Percentiles rank a stretch among this genome's conserved stretches.
These are phyloP conservation scores for Temnopleurus reevesii DNA, from an alignment of 53 echinoderm and acorn worm species.

Conservation along the genomic window DNA sequence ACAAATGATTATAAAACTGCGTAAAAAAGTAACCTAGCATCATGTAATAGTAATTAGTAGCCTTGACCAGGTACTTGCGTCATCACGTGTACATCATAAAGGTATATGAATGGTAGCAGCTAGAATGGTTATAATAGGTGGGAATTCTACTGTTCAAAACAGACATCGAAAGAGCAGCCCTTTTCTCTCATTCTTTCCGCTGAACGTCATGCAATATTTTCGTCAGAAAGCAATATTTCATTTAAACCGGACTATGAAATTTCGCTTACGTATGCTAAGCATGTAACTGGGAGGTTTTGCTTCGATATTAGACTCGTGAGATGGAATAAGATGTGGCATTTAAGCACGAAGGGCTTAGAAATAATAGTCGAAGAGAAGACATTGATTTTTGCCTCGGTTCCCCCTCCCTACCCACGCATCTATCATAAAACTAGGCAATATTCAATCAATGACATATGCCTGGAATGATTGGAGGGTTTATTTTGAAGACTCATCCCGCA, in stretches of 20 bases:
- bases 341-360: neutral
- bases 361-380: neutral
- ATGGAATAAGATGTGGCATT: neutral
- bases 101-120: too few relatives aligned
- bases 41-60: neutral
- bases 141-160: too few relatives aligned
- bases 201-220: too few relatives aligned
- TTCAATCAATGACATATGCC: neutral
- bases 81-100: too few relatives aligned
- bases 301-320: neutral
- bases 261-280: too few relatives aligned
- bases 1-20: too few relatives aligned
- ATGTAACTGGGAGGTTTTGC: neutral
- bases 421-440: neutral
- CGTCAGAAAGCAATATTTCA: too few relatives aligned
- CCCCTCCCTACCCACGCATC: neutral
- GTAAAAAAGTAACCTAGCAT: too few relatives aligned
- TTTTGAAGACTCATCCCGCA: neutral
- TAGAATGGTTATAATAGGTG: too few relatives aligned
- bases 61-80: conserved; percentile 6
- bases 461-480: neutral
- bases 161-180: too few relatives aligned
- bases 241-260: too few relatives aligned
- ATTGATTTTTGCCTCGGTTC: neutral
- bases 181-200: too few relatives aligned